phyloP scores from a whole-genome alignment of 2,797 vertebrate genomes.

The Crax fasciolata region DNA sequence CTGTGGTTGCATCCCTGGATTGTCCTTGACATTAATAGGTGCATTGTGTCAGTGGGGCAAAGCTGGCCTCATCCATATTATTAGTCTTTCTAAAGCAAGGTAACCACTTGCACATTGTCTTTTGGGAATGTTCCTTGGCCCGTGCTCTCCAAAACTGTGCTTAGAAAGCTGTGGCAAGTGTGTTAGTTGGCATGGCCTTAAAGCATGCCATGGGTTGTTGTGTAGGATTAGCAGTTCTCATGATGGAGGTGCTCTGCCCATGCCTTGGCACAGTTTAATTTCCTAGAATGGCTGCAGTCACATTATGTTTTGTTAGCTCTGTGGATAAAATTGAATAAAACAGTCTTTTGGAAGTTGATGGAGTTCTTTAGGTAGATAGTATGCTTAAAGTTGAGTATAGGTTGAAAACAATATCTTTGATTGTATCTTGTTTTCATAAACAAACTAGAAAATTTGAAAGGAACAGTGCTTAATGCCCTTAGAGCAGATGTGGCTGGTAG shows the following conservation, averaged over 20 bases:
- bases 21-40: background rate
- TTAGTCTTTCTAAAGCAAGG: background rate
- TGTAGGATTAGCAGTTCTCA: background rate
- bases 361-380: background rate
- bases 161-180: background rate
- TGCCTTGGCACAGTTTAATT: background rate
- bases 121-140: background rate
- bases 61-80: background rate
- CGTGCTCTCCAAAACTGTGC: accelerated
- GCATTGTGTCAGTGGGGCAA: background rate
- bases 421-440: background rate
- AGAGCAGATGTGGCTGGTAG: background rate
- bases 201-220: accelerated
- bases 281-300: background rate
- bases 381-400: background rate
- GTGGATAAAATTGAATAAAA: background rate
- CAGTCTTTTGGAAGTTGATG: background rate
- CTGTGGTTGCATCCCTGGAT: background rate
- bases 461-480: background rate
- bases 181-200: background rate
- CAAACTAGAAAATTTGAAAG: background rate
- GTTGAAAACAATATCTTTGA: background rate
- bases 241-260: background rate
- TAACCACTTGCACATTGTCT: background rate
- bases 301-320: background rate